These are phyloP conservation scores for Lepilemur ruficaudatus DNA, from an alignment of 2,797 vertebrate genomes.

Conservation along the genomic window DNA sequence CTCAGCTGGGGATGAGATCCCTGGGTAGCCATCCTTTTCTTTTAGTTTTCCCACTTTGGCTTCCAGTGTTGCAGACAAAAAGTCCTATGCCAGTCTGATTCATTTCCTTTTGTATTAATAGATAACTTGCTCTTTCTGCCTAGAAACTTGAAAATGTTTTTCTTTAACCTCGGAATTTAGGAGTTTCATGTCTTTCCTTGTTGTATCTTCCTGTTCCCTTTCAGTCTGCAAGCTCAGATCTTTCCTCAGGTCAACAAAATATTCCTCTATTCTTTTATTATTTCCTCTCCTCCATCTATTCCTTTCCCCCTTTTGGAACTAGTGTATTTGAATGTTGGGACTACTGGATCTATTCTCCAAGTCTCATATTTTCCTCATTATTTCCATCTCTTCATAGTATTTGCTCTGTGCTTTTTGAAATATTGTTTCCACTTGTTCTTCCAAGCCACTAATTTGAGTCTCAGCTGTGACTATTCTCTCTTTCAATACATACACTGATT, in stretches of 20 bases:
- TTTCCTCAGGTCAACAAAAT: background rate
- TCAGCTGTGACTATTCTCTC: background rate
- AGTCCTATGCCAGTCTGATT: background rate
- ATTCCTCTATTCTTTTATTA: constrained; percentile 24
- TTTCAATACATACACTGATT: background rate
- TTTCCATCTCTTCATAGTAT: constrained; percentile 60
- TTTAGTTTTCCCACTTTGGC: background rate
- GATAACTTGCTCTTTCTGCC: constrained; percentile 2
- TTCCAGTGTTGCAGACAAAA: background rate
- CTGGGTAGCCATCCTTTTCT: background rate
- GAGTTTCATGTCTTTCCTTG: background rate
- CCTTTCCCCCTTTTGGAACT: constrained; percentile 16
- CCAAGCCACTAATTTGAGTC: constrained; percentile 65
- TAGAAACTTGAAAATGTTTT: constrained; percentile 7
- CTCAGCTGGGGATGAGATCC: background rate
- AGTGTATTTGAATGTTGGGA: background rate
- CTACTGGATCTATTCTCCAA: background rate
- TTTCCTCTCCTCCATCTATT: background rate
- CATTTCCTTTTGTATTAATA: background rate
- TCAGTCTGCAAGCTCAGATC: background rate
- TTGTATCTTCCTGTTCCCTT: background rate
- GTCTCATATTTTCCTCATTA: constrained; percentile 50
- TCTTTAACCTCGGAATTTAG: background rate
- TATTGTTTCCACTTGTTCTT: constrained; percentile 67
- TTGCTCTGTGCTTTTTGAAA: constrained; percentile 49